These are phyloP conservation scores for Bryconaethiops microstoma DNA, from an alignment of 2,797 vertebrate species.

Conservation along the genomic window DNA sequence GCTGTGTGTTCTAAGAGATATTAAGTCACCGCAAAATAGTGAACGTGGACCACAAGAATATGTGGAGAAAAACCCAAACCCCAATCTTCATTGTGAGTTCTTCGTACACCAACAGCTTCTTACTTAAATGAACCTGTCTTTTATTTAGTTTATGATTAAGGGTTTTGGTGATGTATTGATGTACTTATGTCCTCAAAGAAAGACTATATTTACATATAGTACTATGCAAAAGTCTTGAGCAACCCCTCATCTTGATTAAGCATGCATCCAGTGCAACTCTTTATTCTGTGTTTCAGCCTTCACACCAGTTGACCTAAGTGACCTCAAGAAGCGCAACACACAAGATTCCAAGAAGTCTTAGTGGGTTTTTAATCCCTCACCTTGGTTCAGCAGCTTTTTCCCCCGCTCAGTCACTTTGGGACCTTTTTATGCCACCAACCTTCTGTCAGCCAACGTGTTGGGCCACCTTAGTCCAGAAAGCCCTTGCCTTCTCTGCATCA, in stretches of 20 bases:
- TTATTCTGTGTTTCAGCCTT: slow-evolving; percentile 80
- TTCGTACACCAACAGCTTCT: background rate
- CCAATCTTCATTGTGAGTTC: slow-evolving; percentile 91
- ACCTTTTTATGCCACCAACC: slow-evolving; percentile 70
- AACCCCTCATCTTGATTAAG: background rate
- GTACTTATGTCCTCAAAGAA: too few relatives aligned
- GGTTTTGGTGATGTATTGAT: background rate
- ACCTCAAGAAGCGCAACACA: slow-evolving; percentile 92
- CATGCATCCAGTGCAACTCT: background rate
- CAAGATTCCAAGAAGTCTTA: slow-evolving; percentile 97
- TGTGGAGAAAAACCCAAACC: slow-evolving; percentile 96
- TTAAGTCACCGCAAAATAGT: slow-evolving; percentile 87
- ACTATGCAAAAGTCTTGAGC: too few relatives aligned
- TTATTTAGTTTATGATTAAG: background rate
- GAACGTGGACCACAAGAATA: slow-evolving; percentile 97
- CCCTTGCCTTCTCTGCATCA: slow-evolving; percentile 64
- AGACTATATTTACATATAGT: too few relatives aligned
- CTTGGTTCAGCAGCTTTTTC: slow-evolving; percentile 56
- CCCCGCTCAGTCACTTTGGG: slow-evolving; percentile 64
- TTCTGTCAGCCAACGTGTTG: slow-evolving; percentile 68
- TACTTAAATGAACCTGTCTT: background rate
- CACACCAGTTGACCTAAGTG: slow-evolving; percentile 94
- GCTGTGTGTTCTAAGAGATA: slow-evolving; percentile 95
- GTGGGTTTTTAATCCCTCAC: slow-evolving; percentile 62
- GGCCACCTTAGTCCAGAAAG: slow-evolving; percentile 67